Conservation (phyloP, 2,888 invertebrate genomes). For the Panopea generosa region DNA sequence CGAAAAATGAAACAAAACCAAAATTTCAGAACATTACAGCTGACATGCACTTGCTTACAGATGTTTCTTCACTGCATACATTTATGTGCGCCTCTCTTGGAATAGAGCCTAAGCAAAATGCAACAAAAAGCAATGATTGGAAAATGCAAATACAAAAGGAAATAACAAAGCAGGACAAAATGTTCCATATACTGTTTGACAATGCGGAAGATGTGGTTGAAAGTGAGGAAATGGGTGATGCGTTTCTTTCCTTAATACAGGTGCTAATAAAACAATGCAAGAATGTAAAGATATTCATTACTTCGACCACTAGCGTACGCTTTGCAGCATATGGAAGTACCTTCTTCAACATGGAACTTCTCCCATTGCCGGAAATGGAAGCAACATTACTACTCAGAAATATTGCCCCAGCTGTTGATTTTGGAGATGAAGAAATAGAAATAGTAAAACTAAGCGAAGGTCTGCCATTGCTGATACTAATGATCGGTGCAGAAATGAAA, state of each 20-base stretch:
- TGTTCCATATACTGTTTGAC: constrained; percentile 14
- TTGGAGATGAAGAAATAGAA: background rate
- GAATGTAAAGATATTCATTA: constrained; percentile 22
- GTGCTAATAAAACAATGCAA: constrained; percentile 16
- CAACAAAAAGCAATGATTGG: constrained; percentile 2
- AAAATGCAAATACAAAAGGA: constrained; percentile 4
- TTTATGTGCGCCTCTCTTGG: constrained; percentile 6
- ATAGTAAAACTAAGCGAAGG: constrained; percentile 31
- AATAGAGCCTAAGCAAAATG: background rate
- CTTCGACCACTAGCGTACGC: constrained; percentile 10
- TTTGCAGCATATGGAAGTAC: constrained; percentile 10
- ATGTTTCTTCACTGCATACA: constrained; percentile 9
- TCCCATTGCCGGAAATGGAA: constrained; percentile 5
- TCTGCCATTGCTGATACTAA: constrained; percentile 23
- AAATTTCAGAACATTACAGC: background rate
- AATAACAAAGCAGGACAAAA: background rate
- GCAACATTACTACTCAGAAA: constrained; percentile 6
- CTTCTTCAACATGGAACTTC: constrained; percentile 13
- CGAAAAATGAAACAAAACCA: background rate
- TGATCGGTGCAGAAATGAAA: constrained; percentile 22
- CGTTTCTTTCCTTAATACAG: constrained; percentile 10
- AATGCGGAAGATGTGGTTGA: constrained; percentile 29
- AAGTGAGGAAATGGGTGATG: constrained; percentile 3
- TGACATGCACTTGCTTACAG: constrained; percentile 8
- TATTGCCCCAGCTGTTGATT: background rate